These are phyloP conservation scores for Fratercula arctica DNA, from an alignment of 2,797 vertebrate genomes.

Conservation along the genomic window DNA sequence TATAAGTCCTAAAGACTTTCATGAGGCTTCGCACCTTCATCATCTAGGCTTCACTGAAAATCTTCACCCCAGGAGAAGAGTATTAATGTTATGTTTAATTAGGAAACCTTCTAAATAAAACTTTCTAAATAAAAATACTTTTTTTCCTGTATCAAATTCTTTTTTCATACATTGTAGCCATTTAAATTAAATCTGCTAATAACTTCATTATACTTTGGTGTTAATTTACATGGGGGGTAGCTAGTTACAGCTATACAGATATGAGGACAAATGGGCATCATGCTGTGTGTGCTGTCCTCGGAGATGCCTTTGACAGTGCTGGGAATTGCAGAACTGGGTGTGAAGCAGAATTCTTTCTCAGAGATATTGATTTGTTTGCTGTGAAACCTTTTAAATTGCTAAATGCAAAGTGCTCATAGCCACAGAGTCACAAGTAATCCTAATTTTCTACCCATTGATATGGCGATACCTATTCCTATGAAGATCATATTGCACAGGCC, in stretches of 20 bases:
- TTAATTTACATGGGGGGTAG: not conserved
- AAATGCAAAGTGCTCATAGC: not conserved
- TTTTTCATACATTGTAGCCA: not conserved
- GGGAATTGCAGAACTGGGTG: not conserved
- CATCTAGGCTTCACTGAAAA: not conserved
- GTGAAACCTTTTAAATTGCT: slow-evolving; percentile 18
- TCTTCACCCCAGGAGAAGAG: not conserved
- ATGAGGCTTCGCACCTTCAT: not conserved
- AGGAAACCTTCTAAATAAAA: not conserved
- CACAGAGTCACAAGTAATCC: not conserved
- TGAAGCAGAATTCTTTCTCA: not conserved
- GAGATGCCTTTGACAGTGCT: not conserved
- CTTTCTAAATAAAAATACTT: not conserved
- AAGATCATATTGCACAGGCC: not conserved
- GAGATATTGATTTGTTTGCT: slow-evolving; percentile 13
- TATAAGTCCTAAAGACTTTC: not conserved
- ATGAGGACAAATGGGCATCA: not conserved
- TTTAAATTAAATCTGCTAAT: not conserved
- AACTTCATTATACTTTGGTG: not conserved
- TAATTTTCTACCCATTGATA: not conserved
- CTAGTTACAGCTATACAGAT: not conserved
- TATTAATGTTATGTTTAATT: not conserved
- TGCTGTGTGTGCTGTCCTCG: accelerated
- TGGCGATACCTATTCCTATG: not conserved
- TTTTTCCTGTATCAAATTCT: not conserved